Evolutionary conservation across 1,140 invertebrate genomes (phyloP).

Genomic region (Scaptomyza graminum): DNA sequence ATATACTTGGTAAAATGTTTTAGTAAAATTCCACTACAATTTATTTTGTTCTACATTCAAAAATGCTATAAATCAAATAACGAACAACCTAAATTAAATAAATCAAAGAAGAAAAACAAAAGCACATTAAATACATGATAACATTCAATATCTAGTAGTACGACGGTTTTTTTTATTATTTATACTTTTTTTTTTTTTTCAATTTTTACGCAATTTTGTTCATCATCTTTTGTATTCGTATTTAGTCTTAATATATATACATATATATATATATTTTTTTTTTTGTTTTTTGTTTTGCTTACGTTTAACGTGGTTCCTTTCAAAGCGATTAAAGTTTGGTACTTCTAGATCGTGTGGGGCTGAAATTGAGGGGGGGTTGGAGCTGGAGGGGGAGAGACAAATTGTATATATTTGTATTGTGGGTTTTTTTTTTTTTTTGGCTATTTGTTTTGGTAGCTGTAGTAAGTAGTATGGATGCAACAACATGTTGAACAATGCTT

Average conservation of each 20-base stretch:
- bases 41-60: constrained; percentile 26
- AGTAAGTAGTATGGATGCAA: constrained; percentile 26
- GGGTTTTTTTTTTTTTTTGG: not conserved
- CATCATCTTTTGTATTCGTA: not conserved
- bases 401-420: not conserved
- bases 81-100: not conserved
- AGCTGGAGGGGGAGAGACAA: not conserved
- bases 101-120: not conserved
- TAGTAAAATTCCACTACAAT: constrained; percentile 44
- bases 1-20: constrained; percentile 38
- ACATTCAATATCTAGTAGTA: constrained; percentile 52
- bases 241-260: no score
- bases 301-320: constrained; percentile 28
- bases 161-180: constrained; percentile 29
- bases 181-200: not conserved
- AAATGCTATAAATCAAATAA: constrained; percentile 16
- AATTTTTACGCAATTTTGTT: not conserved
- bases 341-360: constrained; percentile 28
- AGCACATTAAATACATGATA: constrained; percentile 27
- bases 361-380: constrained; percentile 28
- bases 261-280: not conserved
- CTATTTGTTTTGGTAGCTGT: constrained; percentile 22
- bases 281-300: constrained; percentile 18
- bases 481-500: constrained; percentile 59
- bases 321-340: constrained; percentile 34